phyloP scores from a whole-genome alignment of 2,797 vertebrate genomes.

The Cyprinodon diabolis region DNA sequence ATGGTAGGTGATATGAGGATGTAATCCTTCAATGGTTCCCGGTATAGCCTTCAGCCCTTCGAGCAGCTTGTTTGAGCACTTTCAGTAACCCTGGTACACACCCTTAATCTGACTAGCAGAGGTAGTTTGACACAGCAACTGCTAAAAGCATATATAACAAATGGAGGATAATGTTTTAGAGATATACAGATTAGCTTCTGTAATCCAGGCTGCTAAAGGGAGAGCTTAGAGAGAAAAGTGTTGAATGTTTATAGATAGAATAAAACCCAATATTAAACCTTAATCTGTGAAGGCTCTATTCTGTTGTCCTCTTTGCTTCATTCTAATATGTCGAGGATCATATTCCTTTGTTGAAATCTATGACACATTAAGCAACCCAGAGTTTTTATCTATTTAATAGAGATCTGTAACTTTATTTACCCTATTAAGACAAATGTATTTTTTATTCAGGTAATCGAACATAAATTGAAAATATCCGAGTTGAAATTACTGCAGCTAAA shows the following conservation, averaged over 20 bases:
- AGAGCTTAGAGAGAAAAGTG: conserved; percentile 74
- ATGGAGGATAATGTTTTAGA: conserved; percentile 80
- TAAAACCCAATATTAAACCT: conserved; percentile 75
- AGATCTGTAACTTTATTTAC: conserved; percentile 8
- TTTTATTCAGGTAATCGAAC: not conserved
- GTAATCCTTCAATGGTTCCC: conserved; percentile 79
- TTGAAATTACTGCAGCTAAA: not conserved
- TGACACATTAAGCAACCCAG: conserved; percentile 19
- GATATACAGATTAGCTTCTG: conserved; percentile 81
- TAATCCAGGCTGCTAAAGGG: conserved; percentile 80
- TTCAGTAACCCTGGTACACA: conserved; percentile 75
- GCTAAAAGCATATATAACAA: conserved; percentile 73
- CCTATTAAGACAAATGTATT: not conserved
- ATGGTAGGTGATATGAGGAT: conserved; percentile 75
- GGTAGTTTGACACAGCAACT: conserved; percentile 70
- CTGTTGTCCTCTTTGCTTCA: conserved; percentile 47
- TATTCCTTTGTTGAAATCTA: conserved; percentile 8
- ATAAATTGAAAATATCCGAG: not conserved
- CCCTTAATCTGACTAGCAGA: conserved; percentile 79
- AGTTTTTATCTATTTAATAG: conserved; percentile 6
- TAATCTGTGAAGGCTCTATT: conserved; percentile 55
- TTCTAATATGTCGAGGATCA: conserved; percentile 32
- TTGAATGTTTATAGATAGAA: conserved; percentile 77
- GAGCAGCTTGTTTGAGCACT: conserved; percentile 80
- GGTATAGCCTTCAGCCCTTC: conserved; percentile 67